A percentile compares a stretch with the other conserved stretches of the same genome.
phyloP scores from a whole-genome alignment of 2,797 vertebrate species.

The Sebastes flavidus region DNA sequence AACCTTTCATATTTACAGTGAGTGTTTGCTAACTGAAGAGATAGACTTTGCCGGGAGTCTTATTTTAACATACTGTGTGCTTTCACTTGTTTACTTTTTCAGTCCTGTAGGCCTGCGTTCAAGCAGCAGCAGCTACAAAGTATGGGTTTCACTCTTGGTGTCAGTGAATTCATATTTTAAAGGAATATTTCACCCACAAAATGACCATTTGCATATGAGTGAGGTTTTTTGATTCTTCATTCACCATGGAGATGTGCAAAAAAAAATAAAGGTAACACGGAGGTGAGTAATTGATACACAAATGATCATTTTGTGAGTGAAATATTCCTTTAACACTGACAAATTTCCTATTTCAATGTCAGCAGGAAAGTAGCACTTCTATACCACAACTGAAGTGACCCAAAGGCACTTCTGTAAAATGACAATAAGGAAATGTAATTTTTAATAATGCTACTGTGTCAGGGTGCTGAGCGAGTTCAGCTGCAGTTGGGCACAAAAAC shows the following conservation, averaged over 20 bases:
- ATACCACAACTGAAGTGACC: background rate
- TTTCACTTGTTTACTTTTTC: background rate
- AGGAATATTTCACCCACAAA: background rate
- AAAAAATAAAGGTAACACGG: too few species aligned
- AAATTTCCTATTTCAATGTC: background rate
- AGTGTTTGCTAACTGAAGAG: background rate
- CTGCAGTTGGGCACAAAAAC: background rate
- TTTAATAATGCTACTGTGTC: background rate
- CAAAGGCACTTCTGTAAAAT: background rate
- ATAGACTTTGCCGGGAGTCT: background rate
- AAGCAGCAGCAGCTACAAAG: background rate
- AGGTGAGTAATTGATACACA: too few species aligned
- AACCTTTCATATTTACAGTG: background rate
- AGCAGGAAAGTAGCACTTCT: background rate
- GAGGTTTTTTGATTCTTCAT: too few species aligned
- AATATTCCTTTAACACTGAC: background rate
- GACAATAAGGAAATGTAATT: background rate
- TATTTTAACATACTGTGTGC: background rate
- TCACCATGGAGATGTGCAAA: too few species aligned
- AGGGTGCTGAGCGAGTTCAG: background rate
- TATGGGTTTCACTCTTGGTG: background rate
- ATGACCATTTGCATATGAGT: too few species aligned
- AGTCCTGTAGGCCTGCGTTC: background rate
- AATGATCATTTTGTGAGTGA: background rate
- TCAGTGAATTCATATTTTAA: slow-evolving; percentile 4